Evolutionary conservation across 2,797 vertebrate genomes (phyloP).

Genomic region (Rhinichthys osculus): DNA sequence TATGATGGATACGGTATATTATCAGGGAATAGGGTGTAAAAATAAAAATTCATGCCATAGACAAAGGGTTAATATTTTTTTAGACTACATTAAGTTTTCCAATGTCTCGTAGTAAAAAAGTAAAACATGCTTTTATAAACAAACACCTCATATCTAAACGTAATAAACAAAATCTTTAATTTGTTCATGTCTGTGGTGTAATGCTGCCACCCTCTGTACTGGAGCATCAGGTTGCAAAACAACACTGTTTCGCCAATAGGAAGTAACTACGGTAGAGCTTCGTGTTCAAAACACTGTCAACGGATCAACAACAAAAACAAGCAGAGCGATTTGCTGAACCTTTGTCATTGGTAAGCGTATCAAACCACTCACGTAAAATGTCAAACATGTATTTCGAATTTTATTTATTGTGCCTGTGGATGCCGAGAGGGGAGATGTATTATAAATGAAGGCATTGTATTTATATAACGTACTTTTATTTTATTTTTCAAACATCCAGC

Average conservation of each 20-base stretch:
- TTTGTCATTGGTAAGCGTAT: conserved; percentile 48
- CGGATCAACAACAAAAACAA: conserved; percentile 66
- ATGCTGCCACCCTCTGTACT: conserved; percentile 35
- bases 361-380: conserved; percentile 14
- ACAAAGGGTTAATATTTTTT: neutral
- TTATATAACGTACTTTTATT: neutral
- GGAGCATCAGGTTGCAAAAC: conserved; percentile 29
- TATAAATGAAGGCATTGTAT: neutral
- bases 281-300: conserved; percentile 48
- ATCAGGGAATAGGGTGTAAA: no score
- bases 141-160: neutral
- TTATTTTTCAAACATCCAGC: neutral
- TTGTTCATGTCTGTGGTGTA: neutral
- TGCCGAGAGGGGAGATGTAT: neutral
- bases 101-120: neutral
- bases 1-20: no score
- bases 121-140: neutral
- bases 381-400: neutral
- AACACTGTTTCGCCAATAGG: conserved; percentile 20
- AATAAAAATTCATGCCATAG: no score
- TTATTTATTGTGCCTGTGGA: neutral
- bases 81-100: neutral
- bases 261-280: conserved; percentile 24
- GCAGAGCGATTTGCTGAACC: conserved; percentile 40
- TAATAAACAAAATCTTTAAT: neutral